These are phyloP conservation scores for Molanna angustata DNA, from an alignment of 2,888 invertebrate genomes.

Conservation along the genomic window DNA sequence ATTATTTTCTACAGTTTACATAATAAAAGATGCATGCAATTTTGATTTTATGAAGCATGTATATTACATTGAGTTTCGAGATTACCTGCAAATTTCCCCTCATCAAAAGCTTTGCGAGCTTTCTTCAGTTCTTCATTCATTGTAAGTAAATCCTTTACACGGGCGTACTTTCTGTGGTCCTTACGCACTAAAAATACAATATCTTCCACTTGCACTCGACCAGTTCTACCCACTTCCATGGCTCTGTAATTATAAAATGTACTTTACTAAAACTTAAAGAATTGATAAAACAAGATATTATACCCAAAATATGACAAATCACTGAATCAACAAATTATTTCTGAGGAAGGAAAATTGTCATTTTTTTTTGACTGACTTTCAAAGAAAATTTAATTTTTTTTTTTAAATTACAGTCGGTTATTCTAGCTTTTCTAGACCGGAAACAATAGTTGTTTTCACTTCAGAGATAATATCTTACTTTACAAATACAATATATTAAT, in stretches of 20 bases:
- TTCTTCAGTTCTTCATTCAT: slow-evolving; percentile 99
- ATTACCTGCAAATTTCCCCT: slow-evolving; percentile 93
- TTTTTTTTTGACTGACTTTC: too few relatives aligned
- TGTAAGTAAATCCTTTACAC: slow-evolving; percentile 93
- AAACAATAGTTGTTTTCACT: too few relatives aligned
- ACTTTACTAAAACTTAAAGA: neutral
- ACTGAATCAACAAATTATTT: too few relatives aligned
- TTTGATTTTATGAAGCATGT: neutral
- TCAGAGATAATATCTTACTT: too few relatives aligned
- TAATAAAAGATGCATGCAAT: neutral
- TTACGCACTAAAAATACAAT: slow-evolving; percentile 94
- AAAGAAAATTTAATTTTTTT: too few relatives aligned
- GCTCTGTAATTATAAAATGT: slow-evolving; percentile 59
- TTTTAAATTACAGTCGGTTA: too few relatives aligned
- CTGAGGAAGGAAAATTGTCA: slow-evolving; percentile 27
- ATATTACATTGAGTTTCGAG: slow-evolving; percentile 33
- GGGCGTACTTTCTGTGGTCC: slow-evolving; percentile 93
- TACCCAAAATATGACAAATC: too few relatives aligned
- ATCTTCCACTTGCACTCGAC: slow-evolving; percentile 96
- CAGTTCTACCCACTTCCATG: slow-evolving; percentile 96
- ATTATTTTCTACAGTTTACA: neutral
- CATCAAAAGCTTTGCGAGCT: slow-evolving; percentile 98
- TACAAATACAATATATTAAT: too few relatives aligned
- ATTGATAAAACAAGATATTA: neutral
- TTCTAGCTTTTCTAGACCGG: too few relatives aligned